Base-by-base conservation (phyloP, 2,797 vertebrate genomes). In the Syngnathus rostellatus region DNA sequence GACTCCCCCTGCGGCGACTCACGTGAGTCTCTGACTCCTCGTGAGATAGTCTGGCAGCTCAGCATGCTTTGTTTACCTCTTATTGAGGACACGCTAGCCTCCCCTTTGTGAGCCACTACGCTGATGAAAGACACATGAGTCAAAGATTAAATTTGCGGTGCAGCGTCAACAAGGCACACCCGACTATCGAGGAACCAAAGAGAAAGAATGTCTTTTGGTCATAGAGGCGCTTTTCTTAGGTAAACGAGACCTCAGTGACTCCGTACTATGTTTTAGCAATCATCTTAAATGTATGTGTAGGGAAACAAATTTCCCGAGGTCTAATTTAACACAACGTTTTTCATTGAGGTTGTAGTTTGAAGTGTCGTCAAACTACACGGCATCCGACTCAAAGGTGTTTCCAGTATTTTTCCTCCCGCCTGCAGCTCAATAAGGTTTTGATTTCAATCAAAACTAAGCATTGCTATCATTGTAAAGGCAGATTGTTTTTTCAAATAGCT, bases 21-120 rank as follows among this genome's bases (percentile, higher is more conserved):
- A 90, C 87, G 89, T 78, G 75, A 68, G 81, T 37, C 79, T 76
- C 46, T 88, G 89, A 84, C 73, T 73, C 79, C 72, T 81, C 77
- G 76, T 73, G 70, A 75, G 80, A 68, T 68, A 68, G 70, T 63
- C 67, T 57, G 76, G 68, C 77, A 65, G 84, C 86, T 57, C 80
- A 78, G 78, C 76, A 55, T 91, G 88, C 91, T 90, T 91, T 87
- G 87, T 89, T 91, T 87, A 78, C 83, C 73, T 69, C 82, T 85
- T 85, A 87, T 82, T 86, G 85, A 91, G 90, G 89, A 90, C 92
- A 92, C 76, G 77, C 87, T 85, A 92, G 89, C 89, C 88, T 90
- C 87, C 89, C 86, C 85, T 91, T 89, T 91, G 91, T 91, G 89
- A 93, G 90, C 88, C 68, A 58, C 71, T 66, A 66, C 68, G 71